Base-by-base conservation (phyloP, 2,888 invertebrate species). In the Helicoverpa assulta region DNA sequence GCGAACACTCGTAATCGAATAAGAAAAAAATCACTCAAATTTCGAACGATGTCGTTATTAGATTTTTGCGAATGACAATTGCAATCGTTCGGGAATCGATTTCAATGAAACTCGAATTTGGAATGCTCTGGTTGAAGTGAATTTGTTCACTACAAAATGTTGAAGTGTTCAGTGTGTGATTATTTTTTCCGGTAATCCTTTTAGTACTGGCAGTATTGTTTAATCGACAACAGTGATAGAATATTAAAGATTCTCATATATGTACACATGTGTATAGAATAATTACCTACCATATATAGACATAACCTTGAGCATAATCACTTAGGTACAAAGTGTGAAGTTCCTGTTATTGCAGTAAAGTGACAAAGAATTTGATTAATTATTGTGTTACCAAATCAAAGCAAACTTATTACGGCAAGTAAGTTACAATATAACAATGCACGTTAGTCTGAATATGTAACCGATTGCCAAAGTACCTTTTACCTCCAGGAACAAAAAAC, bases 61-160 rank as follows among this genome's bases (percentile, higher is more conserved):
- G 56, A 78, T 68, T 81, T 78, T 81, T 52, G 62, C 55, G 78
- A 81, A 67, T 78, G 78, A 81, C 78, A 60, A 81, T 67, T 78
- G 67, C 64, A 68, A 70, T 71, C 59, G 54, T 58, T 52, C 51
- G 64, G 40, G 53, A 56, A 66, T 60, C 66, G 59, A 73, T 71
- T 73, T 52, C 54, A 67, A 72, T 70, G 18, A 52, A 69, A 66
- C 65, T 83, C 33, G 63, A 64, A 76, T 76, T 74, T 62, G 50
- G 52, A 68, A 70, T 70, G 47, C 51, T 77, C 50, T 65, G 59
- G 53, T 66, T 60, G 55, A 52, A 77, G 77, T 77, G 55, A 55
- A 67, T 67, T 69, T 70, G 66, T 67, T 40, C 29, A 62, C 62
- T 70, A 70, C 57, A 21, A 60, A 4, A 43, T 43, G 43, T 43